phyloP scores from a whole-genome alignment of 2,113 vertebrate species.

The Arenaria interpres region DNA sequence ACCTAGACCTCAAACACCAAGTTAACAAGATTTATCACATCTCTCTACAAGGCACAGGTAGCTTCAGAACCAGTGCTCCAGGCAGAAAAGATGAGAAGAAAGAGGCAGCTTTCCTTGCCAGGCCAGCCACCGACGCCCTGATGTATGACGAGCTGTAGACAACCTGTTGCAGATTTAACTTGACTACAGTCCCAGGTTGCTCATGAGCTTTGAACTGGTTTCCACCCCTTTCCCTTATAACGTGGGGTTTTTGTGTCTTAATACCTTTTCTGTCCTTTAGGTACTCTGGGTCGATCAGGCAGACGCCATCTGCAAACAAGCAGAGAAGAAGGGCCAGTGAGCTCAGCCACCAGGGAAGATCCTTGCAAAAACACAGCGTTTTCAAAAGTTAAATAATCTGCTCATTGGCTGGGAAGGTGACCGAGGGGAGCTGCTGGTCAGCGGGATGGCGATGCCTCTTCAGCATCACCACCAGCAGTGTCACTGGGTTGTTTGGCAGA shows the following conservation, averaged over 20 bases:
- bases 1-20: background rate
- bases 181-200: background rate
- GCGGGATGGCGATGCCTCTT: fast-evolving
- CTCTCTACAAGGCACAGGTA: background rate
- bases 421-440: background rate
- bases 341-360: background rate
- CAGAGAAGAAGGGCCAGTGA: background rate
- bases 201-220: background rate
- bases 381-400: background rate
- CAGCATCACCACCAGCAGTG: background rate
- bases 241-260: background rate
- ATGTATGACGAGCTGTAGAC: fast-evolving
- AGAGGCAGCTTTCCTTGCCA: background rate
- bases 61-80: background rate
- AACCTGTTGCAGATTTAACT: fast-evolving
- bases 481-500: background rate
- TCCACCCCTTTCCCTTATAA: background rate
- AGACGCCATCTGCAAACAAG: slow-evolving; percentile 79
- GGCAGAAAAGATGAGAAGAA: background rate
- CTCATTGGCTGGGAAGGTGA: background rate
- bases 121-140: background rate
- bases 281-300: slow-evolving; percentile 85
- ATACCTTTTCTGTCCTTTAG: slow-evolving; percentile 87
- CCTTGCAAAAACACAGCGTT: background rate
- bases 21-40: background rate